Evolutionary conservation across 2,888 invertebrate species (phyloP).

Genomic region (Gibbula magus): DNA sequence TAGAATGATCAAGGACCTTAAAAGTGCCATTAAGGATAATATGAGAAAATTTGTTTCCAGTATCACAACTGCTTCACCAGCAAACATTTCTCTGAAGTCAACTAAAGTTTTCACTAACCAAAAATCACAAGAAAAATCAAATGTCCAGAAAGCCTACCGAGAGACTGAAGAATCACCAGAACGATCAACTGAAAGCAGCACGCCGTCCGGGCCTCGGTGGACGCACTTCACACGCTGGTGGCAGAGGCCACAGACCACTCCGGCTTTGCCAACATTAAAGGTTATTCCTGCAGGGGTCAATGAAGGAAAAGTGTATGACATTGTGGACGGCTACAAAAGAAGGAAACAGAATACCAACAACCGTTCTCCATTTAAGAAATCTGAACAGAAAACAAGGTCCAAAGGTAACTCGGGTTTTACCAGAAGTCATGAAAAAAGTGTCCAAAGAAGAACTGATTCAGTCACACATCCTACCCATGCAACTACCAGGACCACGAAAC

Average conservation of each 20-base stretch:
- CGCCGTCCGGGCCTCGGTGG: not conserved
- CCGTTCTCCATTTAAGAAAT: not conserved
- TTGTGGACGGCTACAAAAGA: not conserved
- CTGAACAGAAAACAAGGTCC: not conserved
- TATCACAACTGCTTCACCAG: not conserved
- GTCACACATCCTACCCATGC: not conserved
- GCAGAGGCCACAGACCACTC: not conserved
- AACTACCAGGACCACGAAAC: not conserved
- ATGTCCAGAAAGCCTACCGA: not conserved
- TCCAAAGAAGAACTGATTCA: not conserved
- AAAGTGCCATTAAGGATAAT: not conserved
- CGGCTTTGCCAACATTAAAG: not conserved
- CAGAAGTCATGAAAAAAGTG: not conserved
- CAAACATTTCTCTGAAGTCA: not conserved
- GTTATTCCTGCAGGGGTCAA: not conserved
- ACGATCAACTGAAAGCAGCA: not conserved
- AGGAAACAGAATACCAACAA: not conserved
- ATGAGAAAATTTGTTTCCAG: not conserved
- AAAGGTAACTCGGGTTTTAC: not conserved
- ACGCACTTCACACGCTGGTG: slow-evolving; percentile 27
- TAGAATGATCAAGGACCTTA: not conserved
- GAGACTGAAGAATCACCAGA: not conserved
- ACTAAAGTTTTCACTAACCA: not conserved
- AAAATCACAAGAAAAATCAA: not conserved
- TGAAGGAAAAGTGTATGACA: not conserved